Percentiles rank a stretch among this genome's conserved stretches.
Evolutionary conservation across 1,140 invertebrate genomes (phyloP).

Genomic region (Samia ricini): DNA sequence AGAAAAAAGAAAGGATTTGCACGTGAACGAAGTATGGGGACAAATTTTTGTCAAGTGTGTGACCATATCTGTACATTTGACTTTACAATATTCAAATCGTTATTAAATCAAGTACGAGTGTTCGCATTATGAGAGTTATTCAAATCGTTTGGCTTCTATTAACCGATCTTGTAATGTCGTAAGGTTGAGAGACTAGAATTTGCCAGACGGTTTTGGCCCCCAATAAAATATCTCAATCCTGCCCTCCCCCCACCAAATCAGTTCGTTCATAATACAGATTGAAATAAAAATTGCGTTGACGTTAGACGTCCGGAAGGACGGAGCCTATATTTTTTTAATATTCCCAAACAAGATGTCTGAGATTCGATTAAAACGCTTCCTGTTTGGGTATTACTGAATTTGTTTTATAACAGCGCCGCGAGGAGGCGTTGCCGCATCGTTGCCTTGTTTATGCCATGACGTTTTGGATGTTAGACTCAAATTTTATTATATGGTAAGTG

Average conservation of each 20-base stretch:
- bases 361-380: constrained; percentile 55
- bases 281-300: constrained; percentile 69
- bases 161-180: too few relatives aligned
- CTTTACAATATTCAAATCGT: too few relatives aligned
- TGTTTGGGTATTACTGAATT: constrained; percentile 51
- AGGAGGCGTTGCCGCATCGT: constrained; percentile 23
- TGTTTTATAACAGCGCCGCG: constrained; percentile 38
- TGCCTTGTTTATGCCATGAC: constrained; percentile 17
- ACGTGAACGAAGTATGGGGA: too few relatives aligned
- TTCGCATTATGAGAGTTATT: too few relatives aligned
- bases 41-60: too few relatives aligned
- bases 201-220: not conserved
- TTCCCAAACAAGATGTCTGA: constrained; percentile 60
- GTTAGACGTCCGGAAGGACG: constrained; percentile 35
- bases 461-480: not conserved
- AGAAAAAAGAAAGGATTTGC: too few relatives aligned
- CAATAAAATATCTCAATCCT: not conserved
- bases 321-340: constrained; percentile 70
- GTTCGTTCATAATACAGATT: constrained; percentile 63
- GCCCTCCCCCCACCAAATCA: not conserved
- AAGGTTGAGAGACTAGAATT: not conserved
- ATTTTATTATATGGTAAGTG: not conserved
- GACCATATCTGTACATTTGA: too few relatives aligned
- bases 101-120: too few relatives aligned
- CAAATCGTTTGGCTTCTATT: too few relatives aligned